Evolutionary conservation across 2,113 vertebrate genomes (phyloP), one percentile per base, ranked within the genome.

Genomic region (Hystrix brachyura): DNA sequence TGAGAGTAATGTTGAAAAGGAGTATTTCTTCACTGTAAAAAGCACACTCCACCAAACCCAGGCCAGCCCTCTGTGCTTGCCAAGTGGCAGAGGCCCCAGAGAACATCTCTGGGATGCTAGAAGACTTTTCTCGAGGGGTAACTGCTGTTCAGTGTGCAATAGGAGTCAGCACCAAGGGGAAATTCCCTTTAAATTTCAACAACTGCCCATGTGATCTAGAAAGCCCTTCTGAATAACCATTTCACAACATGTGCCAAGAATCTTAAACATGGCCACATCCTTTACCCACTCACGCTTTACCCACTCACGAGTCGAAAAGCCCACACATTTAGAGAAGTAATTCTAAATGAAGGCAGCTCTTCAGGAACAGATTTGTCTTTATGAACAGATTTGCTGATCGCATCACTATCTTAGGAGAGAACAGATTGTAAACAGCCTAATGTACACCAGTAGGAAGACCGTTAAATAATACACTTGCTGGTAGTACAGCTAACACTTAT

Each of bases 211-310:
- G 34, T 25, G 21, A 81, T 48, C 34, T 34, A 53, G 14, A 93
- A 93, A 89, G 60, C 15, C 4, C 21, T 79, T 79, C 38, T 53
- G n/a, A 17, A 53, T n/a, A 65, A 74, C 57, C 65, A 59, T 87
- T 90, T 90, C 53, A 65, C 11, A 83, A 25, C 59, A 46, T 1
- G 10, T 71, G 62, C 59, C 95, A 94, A 94, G 74, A 96, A 96
- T 94, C 94, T 78, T 76, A 87, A 97, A 91, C 95, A 84, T 55
- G 80, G 51, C 69, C 82, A 55, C 19, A 57, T 38, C 57, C 69
- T 94, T 69, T 92, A 38, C 72, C 84, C 19, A 81, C 46, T 78
- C 81, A 76, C 32, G 83, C 69, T 94, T 69, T 92, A 38, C 72
- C 84, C 19, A 81, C 46, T 78, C 81, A 76, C 32, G 83, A 96